Base-by-base conservation (phyloP, 92 coral and sea anemone genomes). In the Umimayanthus chanpuru region DNA sequence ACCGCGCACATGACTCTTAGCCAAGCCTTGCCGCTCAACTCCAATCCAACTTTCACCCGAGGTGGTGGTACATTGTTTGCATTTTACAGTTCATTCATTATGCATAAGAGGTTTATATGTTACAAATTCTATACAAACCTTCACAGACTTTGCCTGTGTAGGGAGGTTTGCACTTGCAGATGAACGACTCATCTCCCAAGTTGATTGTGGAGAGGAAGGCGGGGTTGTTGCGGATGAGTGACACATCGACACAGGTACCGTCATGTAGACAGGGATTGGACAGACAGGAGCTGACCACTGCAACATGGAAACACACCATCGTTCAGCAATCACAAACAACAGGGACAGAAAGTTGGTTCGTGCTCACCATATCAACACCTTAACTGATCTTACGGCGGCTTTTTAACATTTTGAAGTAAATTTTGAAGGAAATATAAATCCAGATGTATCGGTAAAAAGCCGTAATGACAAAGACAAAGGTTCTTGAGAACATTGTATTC, bases 231-330 rank as follows among this genome's bases (percentile, higher is more conserved):
- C 80, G 94, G 23, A 97, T 81, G 82, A 96, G 89, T 32, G 96
- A 94, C 14, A 96, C 94, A 85, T 97, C 99, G 9, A 97, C 92
- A 77, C 99, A 97, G 0, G 99, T 97, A 28, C 99, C 99, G 71
- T 96, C 99, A 85, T 97, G 96, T 9, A 97, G 95, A 86, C 99
- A 97, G 70, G 99, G 99, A 70, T 95, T 96, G 10, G 99, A 95
- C 32, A 95, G 90, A 90, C 99, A 97, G 43, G 99, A 84, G 78
- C 98, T 95, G 65, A 95, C 90, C 89, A 94, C 99, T 97, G 79
- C 49, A 86, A 88, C 67, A 81, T 25, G 81, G 3, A 49, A 25
- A 32, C 7, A 21, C 10, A 80, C 0, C 32, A 50, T 39, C 28
- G 81, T 1, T 41, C 55, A 40, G 49, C 64, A 30, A 32, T 36